Percentiles rank a stretch among this genome's conserved stretches.
Conservation (phyloP, 2,888 invertebrate genomes). For the Uropetala carovei region DNA sequence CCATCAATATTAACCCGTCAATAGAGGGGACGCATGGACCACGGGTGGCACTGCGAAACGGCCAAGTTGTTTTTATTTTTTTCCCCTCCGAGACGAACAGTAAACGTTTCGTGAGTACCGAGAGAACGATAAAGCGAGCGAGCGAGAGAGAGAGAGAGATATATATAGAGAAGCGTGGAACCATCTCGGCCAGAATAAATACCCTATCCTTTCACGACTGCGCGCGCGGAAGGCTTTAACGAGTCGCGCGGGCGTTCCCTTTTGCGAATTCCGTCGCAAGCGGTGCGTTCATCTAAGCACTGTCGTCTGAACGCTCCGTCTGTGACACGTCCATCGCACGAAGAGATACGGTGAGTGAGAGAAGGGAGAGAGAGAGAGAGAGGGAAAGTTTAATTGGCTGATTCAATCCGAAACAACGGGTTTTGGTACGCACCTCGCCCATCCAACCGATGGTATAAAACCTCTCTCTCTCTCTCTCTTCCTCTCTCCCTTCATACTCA, state of each 20-base stretch:
- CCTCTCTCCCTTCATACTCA: neutral
- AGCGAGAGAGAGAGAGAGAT: too few relatives aligned
- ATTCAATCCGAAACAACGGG: conserved; percentile 60
- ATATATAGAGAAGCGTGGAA: neutral
- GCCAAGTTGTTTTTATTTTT: neutral
- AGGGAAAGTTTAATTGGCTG: conserved; percentile 48
- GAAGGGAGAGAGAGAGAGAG: neutral
- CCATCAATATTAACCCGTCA: neutral
- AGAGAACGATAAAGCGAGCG: neutral
- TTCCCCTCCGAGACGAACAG: neutral
- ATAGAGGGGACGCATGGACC: neutral
- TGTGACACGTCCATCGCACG: conserved; percentile 18
- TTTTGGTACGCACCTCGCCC: conserved; percentile 29
- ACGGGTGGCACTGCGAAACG: neutral
- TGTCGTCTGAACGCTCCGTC: conserved; percentile 28
- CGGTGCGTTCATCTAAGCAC: conserved; percentile 40
- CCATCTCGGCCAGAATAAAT: neutral
- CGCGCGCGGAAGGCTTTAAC: neutral
- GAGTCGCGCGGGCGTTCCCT: neutral
- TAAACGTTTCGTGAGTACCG: neutral
- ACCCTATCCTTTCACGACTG: neutral
- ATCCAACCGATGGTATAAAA: neutral
- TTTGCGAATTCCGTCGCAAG: conserved; percentile 15
- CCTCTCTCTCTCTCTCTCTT: neutral
- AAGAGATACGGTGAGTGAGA: neutral